Conservation (phyloP, 2,888 invertebrate species). For the Caenorhabditis sp. region DNA sequence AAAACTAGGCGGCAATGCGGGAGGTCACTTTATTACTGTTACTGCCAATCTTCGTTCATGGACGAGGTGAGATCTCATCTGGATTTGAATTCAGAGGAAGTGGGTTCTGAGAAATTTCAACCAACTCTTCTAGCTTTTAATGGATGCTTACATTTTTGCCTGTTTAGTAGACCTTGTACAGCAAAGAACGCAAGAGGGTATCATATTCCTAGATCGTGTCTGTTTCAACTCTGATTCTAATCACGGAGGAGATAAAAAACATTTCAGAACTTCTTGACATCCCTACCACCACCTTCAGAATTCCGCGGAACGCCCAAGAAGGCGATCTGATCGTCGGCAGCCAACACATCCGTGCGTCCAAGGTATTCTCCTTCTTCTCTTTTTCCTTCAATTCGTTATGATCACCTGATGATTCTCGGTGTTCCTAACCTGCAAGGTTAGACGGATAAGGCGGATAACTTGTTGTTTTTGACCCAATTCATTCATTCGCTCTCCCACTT, state of each 20-base stretch:
- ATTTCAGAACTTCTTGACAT: conserved; percentile 10
- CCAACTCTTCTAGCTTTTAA: too few species aligned
- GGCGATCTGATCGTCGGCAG: conserved; percentile 40
- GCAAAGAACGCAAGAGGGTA: too few species aligned
- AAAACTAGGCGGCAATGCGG: conserved; percentile 31
- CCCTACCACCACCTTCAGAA: conserved; percentile 32
- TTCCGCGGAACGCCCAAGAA: conserved; percentile 41
- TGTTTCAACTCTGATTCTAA: not conserved
- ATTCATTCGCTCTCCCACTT: not conserved
- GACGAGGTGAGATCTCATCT: too few species aligned
- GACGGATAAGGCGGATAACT: conserved; percentile 13
- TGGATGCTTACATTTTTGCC: too few species aligned
- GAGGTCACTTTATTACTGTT: conserved; percentile 20
- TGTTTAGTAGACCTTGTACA: too few species aligned
- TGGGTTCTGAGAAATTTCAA: too few species aligned
- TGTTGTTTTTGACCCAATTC: conserved; percentile 42
- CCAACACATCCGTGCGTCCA: conserved; percentile 28
- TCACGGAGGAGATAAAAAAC: not conserved
- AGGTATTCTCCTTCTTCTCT: conserved; percentile 16
- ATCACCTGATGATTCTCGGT: conserved; percentile 1
- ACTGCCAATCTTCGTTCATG: not conserved
- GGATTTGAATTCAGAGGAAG: too few species aligned
- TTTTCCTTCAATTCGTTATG: too few species aligned
- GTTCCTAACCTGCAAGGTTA: not conserved
- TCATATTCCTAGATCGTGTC: not conserved